phyloP scores from a whole-genome alignment of 2,113 vertebrate genomes.

The Chroicocephalus ridibundus region DNA sequence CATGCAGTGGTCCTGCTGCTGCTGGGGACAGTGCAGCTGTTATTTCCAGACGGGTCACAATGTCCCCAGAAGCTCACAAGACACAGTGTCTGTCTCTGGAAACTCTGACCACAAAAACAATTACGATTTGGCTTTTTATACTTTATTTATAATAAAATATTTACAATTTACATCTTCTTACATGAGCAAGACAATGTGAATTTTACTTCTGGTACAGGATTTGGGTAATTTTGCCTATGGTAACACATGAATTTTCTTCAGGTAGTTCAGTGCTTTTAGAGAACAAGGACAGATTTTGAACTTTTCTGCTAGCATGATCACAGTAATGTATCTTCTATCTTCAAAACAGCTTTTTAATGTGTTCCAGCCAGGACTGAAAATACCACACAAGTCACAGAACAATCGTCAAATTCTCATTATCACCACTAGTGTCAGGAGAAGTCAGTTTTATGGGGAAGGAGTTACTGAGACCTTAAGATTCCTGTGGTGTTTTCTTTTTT shows the following conservation, averaged over 20 bases:
- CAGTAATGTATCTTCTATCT: slow-evolving; percentile 44
- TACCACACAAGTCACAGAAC: slow-evolving; percentile 50
- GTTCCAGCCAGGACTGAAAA: slow-evolving; percentile 48
- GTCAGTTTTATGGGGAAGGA: slow-evolving; percentile 42
- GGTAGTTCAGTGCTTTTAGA: slow-evolving; percentile 3
- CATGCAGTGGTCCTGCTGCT: neutral
- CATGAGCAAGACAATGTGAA: neutral
- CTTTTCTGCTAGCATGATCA: slow-evolving; percentile 39
- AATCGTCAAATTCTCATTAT: slow-evolving; percentile 61
- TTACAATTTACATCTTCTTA: neutral
- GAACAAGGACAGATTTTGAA: slow-evolving; percentile 18
- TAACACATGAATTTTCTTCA: slow-evolving; percentile 21
- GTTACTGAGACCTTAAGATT: slow-evolving; percentile 36
- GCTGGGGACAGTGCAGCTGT: neutral
- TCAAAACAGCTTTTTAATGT: slow-evolving; percentile 59
- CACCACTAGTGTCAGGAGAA: slow-evolving; percentile 25
- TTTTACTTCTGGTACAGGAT: neutral
- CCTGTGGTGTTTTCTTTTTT: neutral
- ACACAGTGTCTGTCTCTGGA: neutral
- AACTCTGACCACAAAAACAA: neutral
- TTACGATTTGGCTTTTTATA: neutral
- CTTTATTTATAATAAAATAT: neutral
- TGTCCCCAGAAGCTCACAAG: neutral
- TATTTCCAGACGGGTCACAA: neutral
- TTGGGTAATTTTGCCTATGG: neutral